phyloP scores from a whole-genome alignment of 2,797 vertebrate genomes.

The Crenuchus spilurus region DNA sequence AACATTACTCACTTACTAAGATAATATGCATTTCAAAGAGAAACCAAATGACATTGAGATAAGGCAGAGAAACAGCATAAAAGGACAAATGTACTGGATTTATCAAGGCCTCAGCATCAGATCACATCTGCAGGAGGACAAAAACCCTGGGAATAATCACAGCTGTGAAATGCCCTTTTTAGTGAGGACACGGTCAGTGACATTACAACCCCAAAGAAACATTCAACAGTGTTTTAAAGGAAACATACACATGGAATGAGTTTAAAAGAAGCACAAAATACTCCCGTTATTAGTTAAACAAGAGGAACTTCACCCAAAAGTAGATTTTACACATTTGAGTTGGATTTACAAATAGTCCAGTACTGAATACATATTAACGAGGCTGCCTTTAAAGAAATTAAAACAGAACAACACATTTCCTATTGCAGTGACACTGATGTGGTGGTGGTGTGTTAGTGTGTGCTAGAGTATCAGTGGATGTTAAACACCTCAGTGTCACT shows the following conservation, averaged over 20 bases:
- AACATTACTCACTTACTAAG: background rate
- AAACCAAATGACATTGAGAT: background rate
- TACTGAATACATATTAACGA: background rate
- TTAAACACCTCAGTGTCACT: too few species aligned
- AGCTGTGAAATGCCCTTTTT: constrained; percentile 28
- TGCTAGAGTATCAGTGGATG: too few species aligned
- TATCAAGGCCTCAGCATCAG: constrained; percentile 15
- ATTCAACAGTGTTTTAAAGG: constrained; percentile 14
- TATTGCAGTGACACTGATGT: too few species aligned
- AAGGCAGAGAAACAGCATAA: constrained; percentile 30
- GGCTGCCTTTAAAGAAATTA: too few species aligned
- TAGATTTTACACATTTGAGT: too few species aligned
- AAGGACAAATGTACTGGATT: constrained; percentile 7
- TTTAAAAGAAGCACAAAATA: constrained; percentile 13
- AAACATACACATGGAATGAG: background rate
- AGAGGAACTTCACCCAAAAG: constrained; percentile 13
- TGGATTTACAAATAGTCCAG: background rate
- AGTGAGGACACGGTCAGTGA: constrained; percentile 22
- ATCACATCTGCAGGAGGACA: constrained; percentile 25
- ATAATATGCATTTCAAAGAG: background rate
- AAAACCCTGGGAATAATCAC: constrained; percentile 20
- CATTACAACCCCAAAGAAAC: background rate
- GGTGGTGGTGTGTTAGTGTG: too few species aligned
- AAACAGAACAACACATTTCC: too few species aligned
- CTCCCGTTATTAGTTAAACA: background rate